A percentile compares a stretch with the other conserved stretches of the same genome.
Evolutionary conservation across 2,888 invertebrate species (phyloP).

Genomic region (Drosophila merina): DNA sequence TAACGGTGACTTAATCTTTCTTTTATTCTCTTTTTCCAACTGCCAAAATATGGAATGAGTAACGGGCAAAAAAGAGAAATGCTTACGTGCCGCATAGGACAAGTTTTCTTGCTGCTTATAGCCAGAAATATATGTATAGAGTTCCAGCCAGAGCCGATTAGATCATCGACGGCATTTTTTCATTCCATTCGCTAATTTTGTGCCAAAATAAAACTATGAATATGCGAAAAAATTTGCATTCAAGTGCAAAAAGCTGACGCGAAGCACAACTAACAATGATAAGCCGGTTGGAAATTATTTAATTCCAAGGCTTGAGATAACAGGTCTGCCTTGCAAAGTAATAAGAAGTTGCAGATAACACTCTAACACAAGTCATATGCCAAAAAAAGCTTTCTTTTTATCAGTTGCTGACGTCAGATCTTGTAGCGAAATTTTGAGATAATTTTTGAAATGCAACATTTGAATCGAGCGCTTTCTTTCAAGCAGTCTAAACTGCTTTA

Average conservation of each 20-base stretch:
- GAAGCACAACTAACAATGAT: constrained; percentile 14
- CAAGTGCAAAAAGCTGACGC: constrained; percentile 53
- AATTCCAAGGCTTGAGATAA: constrained; percentile 29
- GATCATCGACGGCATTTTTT: constrained; percentile 59
- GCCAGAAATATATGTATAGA: constrained; percentile 10
- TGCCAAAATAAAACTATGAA: constrained; percentile 28
- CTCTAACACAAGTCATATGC: constrained; percentile 13
- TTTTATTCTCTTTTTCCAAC: constrained; percentile 13
- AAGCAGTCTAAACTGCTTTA: constrained; percentile 19
- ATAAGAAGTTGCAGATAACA: constrained; percentile 16
- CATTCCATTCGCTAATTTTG: constrained; percentile 34
- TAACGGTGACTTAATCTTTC: constrained; percentile 30
- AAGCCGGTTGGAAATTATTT: constrained; percentile 33
- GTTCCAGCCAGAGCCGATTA: constrained; percentile 62
- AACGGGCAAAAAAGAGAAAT: constrained; percentile 43
- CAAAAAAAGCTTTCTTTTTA: constrained; percentile 8
- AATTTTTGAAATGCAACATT: constrained; percentile 21
- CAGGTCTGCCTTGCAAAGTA: constrained; percentile 18
- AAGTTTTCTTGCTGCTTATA: constrained; percentile 12
- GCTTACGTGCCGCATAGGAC: constrained; percentile 55
- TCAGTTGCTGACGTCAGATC: constrained; percentile 27
- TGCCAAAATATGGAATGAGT: constrained; percentile 23
- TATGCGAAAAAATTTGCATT: constrained; percentile 65
- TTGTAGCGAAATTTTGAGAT: not conserved
- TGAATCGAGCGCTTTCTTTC: constrained; percentile 15